Evolutionary conservation across 1,140 invertebrate genomes (phyloP).

Genomic region (Meteorus sp.): DNA sequence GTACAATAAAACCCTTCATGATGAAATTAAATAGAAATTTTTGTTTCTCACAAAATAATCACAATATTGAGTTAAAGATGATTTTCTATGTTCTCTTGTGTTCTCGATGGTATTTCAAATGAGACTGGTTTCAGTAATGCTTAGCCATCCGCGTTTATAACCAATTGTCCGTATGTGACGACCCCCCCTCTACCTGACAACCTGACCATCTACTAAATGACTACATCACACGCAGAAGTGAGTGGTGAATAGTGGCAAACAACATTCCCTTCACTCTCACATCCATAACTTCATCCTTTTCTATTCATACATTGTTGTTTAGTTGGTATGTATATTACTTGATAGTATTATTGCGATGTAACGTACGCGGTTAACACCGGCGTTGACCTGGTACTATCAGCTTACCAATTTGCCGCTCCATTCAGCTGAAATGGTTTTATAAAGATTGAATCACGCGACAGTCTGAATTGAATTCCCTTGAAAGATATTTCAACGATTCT

Average conservation of each 20-base stretch:
- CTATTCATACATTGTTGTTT: background rate
- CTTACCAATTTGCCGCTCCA: constrained; percentile 30
- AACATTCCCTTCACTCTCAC: constrained; percentile 15
- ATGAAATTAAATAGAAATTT: constrained; percentile 1
- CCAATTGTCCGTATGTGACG: constrained; percentile 26
- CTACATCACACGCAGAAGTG: constrained; percentile 21
- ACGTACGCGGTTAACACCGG: constrained; percentile 16
- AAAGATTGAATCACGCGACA: constrained; percentile 27
- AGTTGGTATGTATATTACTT: no score
- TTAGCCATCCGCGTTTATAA: constrained; percentile 41
- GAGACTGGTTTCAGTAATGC: constrained; percentile 40
- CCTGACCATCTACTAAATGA: constrained; percentile 2
- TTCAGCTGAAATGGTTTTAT: constrained; percentile 21
- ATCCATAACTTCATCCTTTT: background rate
- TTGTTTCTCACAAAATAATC: background rate
- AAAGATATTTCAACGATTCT: no score
- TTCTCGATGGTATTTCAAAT: constrained; percentile 21
- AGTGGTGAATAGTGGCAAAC: constrained; percentile 32
- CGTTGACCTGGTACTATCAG: constrained; percentile 31
- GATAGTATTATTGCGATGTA: background rate
- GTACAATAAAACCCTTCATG: constrained; percentile 30
- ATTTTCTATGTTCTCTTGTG: background rate
- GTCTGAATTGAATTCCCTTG: background rate
- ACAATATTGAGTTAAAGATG: background rate
- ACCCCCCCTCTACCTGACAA: constrained; percentile 36